Evolutionary conservation across 2,113 vertebrate species (phyloP).

Genomic region (Nerophis lumbriciformis): DNA sequence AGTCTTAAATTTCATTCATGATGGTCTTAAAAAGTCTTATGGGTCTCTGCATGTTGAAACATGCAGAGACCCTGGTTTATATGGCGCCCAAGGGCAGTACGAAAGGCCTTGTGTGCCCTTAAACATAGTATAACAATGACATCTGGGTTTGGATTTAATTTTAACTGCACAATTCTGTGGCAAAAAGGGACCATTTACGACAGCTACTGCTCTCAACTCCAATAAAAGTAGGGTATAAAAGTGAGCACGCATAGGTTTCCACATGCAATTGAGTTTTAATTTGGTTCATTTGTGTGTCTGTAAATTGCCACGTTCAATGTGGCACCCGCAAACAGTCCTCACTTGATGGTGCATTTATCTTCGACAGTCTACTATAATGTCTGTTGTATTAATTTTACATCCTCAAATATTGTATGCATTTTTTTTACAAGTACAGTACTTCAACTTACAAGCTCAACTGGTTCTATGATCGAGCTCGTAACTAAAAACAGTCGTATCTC

Average conservation of each 20-base stretch:
- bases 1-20: too few relatives aligned
- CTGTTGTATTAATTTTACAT: too few relatives aligned
- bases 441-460: too few relatives aligned
- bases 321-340: neutral
- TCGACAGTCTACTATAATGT: neutral
- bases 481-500: too few relatives aligned
- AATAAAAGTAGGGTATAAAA: neutral
- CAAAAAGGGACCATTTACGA: conserved; percentile 5
- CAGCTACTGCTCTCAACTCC: neutral
- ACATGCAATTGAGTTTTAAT: conserved; percentile 2
- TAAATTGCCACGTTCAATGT: neutral
- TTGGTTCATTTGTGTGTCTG: neutral
- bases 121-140: neutral
- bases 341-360: neutral
- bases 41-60: too few relatives aligned
- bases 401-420: too few relatives aligned
- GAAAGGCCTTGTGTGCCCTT: too few relatives aligned
- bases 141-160: neutral
- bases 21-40: too few relatives aligned
- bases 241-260: conserved; percentile 3
- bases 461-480: too few relatives aligned
- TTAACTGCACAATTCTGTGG: neutral
- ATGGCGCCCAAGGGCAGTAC: too few relatives aligned
- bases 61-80: too few relatives aligned
- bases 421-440: too few relatives aligned